Base-by-base conservation (phyloP, 1,140 invertebrate genomes). In the Aphidius gifuensis region DNA sequence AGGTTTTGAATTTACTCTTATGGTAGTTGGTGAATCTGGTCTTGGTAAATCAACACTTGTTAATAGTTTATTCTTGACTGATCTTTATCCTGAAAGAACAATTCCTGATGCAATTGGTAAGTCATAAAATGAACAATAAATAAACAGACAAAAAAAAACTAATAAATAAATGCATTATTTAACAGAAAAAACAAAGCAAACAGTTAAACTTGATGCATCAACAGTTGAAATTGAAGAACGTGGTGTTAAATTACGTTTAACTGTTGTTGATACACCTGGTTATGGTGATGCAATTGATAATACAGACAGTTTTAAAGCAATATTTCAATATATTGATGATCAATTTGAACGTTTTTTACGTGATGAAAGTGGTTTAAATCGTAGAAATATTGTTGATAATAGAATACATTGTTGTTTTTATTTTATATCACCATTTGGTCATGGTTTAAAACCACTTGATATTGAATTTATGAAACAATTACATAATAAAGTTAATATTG, bases 271-370 rank as follows among this genome's bases (percentile, higher is more conserved):
- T 78, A 99, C 97, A 4, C 97, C 97, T 43, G 97, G 97, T 9
- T 99, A 96, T 82, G 97, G 97, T 16, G 97, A 99, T 85, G 93
- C 95, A n/a, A 97, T 99, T 68, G 91, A 99, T 77, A 99, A 98
- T 79, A 94, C 90, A 32, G 94, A 96, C 78, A 92, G 91, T 74
- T 94, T 94, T 77, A 84, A 90, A 71, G 90, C 92, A 51, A 95
- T 97, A 61, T 90, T 96, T 62, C 87, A 93, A 74, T 96, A 96
- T 71, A 96, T 96, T 66, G 93, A 96, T 78, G 93, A 96, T 71
- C 93, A 96, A 75, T 96, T 95, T 81, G 93, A 96, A 80, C 87
- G 92, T 64, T 97, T 94, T 77, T 80, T 96, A 38, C 86, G 91
- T 53, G 93, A 96, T 72, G 94, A 96, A 80, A 94, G 91, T 74